phyloP scores from a whole-genome alignment of 2,888 invertebrate species.

The Craniophora ligustri region DNA sequence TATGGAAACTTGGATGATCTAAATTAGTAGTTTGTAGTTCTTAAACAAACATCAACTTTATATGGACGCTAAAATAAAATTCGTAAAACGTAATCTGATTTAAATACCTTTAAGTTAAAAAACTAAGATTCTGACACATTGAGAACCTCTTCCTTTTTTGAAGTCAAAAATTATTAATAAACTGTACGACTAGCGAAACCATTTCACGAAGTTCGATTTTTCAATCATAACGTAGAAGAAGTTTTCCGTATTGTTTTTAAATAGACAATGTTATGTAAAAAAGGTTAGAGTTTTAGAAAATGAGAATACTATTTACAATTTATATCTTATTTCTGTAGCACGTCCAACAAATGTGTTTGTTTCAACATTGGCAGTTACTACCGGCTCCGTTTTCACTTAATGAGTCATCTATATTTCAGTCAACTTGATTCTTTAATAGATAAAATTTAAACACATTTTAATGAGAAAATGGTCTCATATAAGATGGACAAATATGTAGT shows the following conservation, averaged over 20 bases:
- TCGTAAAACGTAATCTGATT: too few relatives aligned
- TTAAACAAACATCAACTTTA: too few relatives aligned
- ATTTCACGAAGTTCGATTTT: not conserved
- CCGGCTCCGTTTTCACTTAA: slow-evolving; percentile 35
- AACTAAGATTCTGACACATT: too few relatives aligned
- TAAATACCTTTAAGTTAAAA: too few relatives aligned
- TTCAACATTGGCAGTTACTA: slow-evolving; percentile 40
- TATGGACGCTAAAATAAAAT: too few relatives aligned
- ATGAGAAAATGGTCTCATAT: too few relatives aligned
- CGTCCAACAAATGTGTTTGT: slow-evolving; percentile 37
- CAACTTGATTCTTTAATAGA: not conserved
- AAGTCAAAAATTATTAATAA: too few relatives aligned
- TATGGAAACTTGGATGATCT: too few relatives aligned
- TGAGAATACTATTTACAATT: slow-evolving; percentile 22
- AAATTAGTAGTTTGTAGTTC: too few relatives aligned
- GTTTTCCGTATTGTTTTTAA: slow-evolving; percentile 3
- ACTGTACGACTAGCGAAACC: too few relatives aligned
- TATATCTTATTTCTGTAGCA: slow-evolving; percentile 36
- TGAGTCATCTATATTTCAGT: slow-evolving; percentile 12
- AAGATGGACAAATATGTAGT: too few relatives aligned
- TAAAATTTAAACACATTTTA: not conserved
- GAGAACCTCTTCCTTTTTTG: too few relatives aligned
- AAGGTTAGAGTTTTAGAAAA: slow-evolving; percentile 1
- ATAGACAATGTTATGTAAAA: slow-evolving; percentile 13
- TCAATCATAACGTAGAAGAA: not conserved